A percentile compares a stretch with the other conserved stretches of the same genome.
phyloP scores from a whole-genome alignment of 2,113 vertebrate genomes.

The Varanus salvator region DNA sequence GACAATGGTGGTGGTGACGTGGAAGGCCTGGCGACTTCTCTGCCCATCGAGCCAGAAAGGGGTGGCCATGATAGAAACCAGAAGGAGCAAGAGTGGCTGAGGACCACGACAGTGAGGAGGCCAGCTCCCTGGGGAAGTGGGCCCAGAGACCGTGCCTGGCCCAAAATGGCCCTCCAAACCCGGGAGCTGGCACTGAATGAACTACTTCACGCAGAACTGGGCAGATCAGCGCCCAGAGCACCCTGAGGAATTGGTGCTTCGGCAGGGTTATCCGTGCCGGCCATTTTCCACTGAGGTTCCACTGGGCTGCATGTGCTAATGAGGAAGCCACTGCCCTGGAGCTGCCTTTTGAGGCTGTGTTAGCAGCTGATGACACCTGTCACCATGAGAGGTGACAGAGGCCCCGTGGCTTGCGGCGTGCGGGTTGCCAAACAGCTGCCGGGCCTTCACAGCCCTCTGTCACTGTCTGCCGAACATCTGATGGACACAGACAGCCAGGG shows the following conservation, averaged over 20 bases:
- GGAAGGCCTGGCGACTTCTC: no score
- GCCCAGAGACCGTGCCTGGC: no score
- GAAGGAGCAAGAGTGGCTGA: no score
- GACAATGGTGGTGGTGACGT: no score
- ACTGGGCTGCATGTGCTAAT: not conserved
- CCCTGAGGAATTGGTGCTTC: not conserved
- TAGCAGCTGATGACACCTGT: constrained; percentile 2
- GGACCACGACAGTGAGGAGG: no score
- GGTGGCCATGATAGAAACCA: no score
- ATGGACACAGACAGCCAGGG: not conserved
- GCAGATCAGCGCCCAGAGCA: not conserved
- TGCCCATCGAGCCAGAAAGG: no score
- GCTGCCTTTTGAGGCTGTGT: constrained; percentile 8
- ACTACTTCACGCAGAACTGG: not conserved
- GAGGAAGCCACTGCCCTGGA: accelerated
- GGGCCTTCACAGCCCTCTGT: not conserved
- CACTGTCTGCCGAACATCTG: not conserved
- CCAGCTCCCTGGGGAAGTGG: no score
- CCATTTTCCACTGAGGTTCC: not conserved
- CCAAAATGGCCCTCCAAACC: no score
- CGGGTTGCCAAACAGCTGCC: not conserved
- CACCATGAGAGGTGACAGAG: not conserved
- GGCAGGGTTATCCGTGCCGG: no score
- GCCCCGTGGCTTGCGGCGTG: not conserved
- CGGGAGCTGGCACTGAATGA: no score